Conservation (phyloP, 2,113 vertebrate genomes). For the Synchiropus splendidus region DNA sequence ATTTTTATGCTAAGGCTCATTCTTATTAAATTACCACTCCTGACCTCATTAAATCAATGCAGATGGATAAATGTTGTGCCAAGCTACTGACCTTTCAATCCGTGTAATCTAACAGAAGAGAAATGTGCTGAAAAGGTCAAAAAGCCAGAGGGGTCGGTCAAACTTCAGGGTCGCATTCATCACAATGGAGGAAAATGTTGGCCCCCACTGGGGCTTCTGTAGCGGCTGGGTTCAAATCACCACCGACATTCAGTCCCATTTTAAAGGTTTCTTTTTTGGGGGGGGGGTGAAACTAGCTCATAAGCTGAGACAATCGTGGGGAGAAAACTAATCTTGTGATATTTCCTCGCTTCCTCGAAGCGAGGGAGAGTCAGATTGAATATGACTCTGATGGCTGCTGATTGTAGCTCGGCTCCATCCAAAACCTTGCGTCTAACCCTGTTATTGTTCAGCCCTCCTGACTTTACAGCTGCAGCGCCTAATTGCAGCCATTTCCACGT, state of each 20-base stretch:
- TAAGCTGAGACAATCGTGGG: too few relatives aligned
- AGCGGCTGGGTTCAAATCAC: too few relatives aligned
- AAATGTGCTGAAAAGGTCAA: conserved; percentile 32
- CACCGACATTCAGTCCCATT: too few relatives aligned
- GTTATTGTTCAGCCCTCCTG: conserved; percentile 20
- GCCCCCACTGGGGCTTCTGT: too few relatives aligned
- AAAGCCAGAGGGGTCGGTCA: conserved; percentile 23
- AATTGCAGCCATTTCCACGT: conserved; percentile 63
- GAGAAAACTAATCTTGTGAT: too few relatives aligned
- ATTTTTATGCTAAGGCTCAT: too few relatives aligned
- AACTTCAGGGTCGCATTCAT: conserved; percentile 27
- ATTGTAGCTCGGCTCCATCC: conserved; percentile 28
- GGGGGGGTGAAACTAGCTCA: too few relatives aligned
- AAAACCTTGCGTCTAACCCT: conserved; percentile 32
- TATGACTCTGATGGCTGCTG: conserved; percentile 11
- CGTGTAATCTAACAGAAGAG: too few relatives aligned
- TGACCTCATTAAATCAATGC: conserved; percentile 15
- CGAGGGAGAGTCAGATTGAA: too few relatives aligned
- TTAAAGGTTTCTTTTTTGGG: too few relatives aligned
- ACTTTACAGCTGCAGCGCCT: conserved; percentile 42
- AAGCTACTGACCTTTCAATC: conserved; percentile 22
- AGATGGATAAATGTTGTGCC: conserved; percentile 15
- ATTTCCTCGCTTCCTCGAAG: too few relatives aligned
- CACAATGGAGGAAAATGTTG: conserved; percentile 4
- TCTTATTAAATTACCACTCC: too few relatives aligned